Evolutionary conservation across 2,888 invertebrate genomes (phyloP).

Genomic region (Apotomis turbidana): DNA sequence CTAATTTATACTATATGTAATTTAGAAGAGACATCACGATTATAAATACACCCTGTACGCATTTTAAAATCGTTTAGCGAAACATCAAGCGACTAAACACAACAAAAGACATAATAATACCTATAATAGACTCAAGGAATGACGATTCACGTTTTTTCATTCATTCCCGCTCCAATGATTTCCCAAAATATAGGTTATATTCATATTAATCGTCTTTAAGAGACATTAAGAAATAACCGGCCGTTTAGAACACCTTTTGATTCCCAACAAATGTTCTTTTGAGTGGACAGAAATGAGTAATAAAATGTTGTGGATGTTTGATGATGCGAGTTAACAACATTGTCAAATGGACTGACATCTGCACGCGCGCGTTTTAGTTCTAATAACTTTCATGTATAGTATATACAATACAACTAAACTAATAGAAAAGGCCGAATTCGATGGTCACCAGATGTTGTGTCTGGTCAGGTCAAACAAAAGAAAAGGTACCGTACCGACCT

Average conservation of each 20-base stretch:
- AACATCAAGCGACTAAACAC: conserved; percentile 61
- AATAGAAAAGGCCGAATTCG: too few species aligned
- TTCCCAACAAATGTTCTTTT: conserved; percentile 52
- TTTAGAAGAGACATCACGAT: too few species aligned
- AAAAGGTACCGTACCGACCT: too few species aligned
- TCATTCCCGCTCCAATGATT: conserved; percentile 62
- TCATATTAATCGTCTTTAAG: conserved; percentile 63
- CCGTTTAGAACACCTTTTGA: conserved; percentile 60
- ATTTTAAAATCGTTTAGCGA: conserved; percentile 60
- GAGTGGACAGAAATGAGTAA: conserved; percentile 47
- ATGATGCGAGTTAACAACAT: conserved; percentile 32
- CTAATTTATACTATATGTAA: background rate
- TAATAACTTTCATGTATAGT: conserved; percentile 7
- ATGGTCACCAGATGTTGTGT: too few species aligned
- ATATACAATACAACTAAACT: too few species aligned
- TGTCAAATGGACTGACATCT: conserved; percentile 28
- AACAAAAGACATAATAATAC: conserved; percentile 70
- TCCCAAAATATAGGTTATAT: conserved; percentile 62
- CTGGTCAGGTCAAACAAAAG: too few species aligned
- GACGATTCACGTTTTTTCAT: conserved; percentile 48
- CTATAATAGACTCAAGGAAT: conserved; percentile 60
- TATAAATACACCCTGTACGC: conserved; percentile 55
- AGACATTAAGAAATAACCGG: conserved; percentile 62
- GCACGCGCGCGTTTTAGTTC: conserved; percentile 13
- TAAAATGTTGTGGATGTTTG: conserved; percentile 20